Evolutionary conservation across 1,140 invertebrate species (phyloP), one percentile per base, ranked within the genome.

Genomic region (Ostrea edulis): DNA sequence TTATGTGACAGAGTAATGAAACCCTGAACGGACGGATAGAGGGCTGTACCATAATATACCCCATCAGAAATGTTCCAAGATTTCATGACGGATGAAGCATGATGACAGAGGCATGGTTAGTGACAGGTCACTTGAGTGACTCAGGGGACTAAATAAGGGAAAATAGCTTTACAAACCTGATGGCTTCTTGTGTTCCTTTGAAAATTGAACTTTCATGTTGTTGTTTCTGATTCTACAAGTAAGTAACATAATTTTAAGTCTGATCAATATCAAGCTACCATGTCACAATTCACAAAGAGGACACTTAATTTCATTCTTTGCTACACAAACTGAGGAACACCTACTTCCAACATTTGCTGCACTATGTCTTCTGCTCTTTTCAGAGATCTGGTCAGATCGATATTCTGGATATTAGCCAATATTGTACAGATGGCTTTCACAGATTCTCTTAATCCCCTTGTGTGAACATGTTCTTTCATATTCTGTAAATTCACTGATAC

Each of bases 381-480:
- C n/a, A 94, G 71, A 17, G 90, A 89, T 86, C 93, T 94, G 22
- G 88, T 89, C 20, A 94, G 91, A 53, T 93, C 93, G 14, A 93
- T 94, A 0, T 98, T 99, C 95, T 99, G 97, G 3, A 99, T 96
- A 87, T 97, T 97, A 14, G 97, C 97, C 89, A 99, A 96, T 35
- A 98, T 95, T 44, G 97, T 97, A 93, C 98, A 98, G 11, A 99
- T 97, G 0, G 97, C 98, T 95, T 99, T 99, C 0, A 99, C 97
- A 0, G 98, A 97, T 95, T 99, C 98, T 25, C 97, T 96, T 68
- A 98, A 96, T 25, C 96, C 95, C 89, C 96, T 96, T 4, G 96
- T 95, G 92, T 97, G 92, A 12, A 92, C 91, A 35, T 84, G n/a
- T 20, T 90, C 88, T 25, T 77, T 68, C 11, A 89, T 87, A 88